Conservation (phyloP, 2,888 invertebrate species). For the Drosophila prolongata region DNA sequence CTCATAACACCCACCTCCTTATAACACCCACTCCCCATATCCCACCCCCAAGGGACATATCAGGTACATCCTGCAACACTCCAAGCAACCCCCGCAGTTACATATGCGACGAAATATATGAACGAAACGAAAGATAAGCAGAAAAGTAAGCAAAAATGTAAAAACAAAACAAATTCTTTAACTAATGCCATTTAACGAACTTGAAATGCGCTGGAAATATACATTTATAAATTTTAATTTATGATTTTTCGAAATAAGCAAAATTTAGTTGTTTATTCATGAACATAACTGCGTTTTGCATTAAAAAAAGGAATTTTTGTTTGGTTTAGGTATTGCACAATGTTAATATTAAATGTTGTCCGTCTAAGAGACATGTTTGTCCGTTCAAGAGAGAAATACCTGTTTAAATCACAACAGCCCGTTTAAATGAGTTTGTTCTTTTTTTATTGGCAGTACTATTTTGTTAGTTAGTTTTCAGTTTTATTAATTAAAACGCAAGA, state of each 20-base stretch:
- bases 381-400: neutral
- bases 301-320: neutral
- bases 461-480: neutral
- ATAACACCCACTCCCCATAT: conserved; percentile 3
- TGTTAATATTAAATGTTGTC: neutral
- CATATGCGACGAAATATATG: conserved; percentile 69
- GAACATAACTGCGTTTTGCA: neutral
- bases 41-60: conserved; percentile 17
- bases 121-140: conserved; percentile 74
- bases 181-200: conserved; percentile 9
- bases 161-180: conserved; percentile 25
- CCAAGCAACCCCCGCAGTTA: conserved; percentile 45
- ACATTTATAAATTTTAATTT: neutral
- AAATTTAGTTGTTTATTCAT: too few species aligned
- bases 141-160: conserved; percentile 14
- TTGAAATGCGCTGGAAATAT: conserved; percentile 1
- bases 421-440: too few species aligned
- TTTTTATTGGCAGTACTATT: neutral
- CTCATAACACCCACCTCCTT: conserved; percentile 4
- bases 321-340: neutral
- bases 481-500: neutral
- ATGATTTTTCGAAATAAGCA: neutral
- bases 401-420: too few species aligned
- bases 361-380: neutral
- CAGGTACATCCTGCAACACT: conserved; percentile 47